phyloP scores from a whole-genome alignment of 1,140 invertebrate species.

The Scaptomyza graminum region DNA sequence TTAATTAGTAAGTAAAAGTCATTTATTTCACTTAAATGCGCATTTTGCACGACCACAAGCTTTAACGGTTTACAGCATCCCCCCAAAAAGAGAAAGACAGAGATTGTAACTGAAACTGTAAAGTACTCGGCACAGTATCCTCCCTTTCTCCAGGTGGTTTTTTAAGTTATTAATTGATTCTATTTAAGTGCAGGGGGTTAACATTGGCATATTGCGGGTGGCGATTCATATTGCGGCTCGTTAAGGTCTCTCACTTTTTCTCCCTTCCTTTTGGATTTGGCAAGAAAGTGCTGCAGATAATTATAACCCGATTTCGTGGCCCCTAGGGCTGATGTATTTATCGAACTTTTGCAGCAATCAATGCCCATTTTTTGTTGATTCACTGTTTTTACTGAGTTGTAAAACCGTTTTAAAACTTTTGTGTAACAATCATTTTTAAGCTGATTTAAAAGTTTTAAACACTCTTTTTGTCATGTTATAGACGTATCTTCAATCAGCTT shows the following conservation, averaged over 20 bases:
- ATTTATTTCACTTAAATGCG: conserved; percentile 81
- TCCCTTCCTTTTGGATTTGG: conserved; percentile 17
- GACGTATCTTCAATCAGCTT: no score
- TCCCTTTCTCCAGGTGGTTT: conserved; percentile 50
- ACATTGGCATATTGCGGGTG: conserved; percentile 72
- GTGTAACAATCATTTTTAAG: not conserved
- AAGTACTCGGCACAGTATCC: not conserved
- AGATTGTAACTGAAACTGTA: conserved; percentile 3
- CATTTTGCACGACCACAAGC: conserved; percentile 53
- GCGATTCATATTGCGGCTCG: conserved; percentile 66
- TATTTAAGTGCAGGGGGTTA: conserved; percentile 71
- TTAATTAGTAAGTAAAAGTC: conserved; percentile 92
- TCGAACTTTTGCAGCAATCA: not conserved
- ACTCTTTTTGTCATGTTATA: no score
- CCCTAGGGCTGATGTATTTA: conserved; percentile 1
- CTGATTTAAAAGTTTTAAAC: not conserved
- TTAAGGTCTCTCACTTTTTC: conserved; percentile 41
- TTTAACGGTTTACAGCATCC: conserved; percentile 16
- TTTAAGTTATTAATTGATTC: conserved; percentile 81
- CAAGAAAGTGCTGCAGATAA: not conserved
- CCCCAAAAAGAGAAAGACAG: no score
- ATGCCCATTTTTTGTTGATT: not conserved
- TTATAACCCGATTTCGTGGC: not conserved
- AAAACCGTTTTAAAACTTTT: not conserved
- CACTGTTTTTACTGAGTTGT: not conserved